Percentiles rank a stretch among this genome's conserved stretches.
These are phyloP conservation scores for Sturnus vulgaris DNA, from an alignment of 2,113 vertebrate species.

Conservation along the genomic window DNA sequence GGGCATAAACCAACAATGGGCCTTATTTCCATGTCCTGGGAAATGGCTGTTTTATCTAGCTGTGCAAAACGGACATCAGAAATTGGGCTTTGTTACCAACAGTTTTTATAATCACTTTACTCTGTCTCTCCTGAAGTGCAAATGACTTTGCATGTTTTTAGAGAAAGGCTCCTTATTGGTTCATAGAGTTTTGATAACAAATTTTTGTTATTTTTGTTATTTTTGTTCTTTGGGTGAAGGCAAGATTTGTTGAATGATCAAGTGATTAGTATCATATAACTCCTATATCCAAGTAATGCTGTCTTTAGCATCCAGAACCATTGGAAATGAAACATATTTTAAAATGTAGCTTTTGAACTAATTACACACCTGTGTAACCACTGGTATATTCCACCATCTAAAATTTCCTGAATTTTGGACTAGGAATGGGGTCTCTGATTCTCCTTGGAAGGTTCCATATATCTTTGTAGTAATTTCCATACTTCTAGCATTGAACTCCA, in stretches of 20 bases:
- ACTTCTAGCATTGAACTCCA: not conserved
- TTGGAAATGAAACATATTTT: conserved; percentile 20
- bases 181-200: not conserved
- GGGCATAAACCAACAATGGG: not conserved
- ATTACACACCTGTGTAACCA: not conserved
- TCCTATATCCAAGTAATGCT: not conserved
- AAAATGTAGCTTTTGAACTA: not conserved
- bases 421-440: not conserved
- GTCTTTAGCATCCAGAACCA: not conserved
- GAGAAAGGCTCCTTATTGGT: not conserved
- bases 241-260: not conserved
- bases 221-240: not conserved
- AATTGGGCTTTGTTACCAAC: not conserved
- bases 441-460: not conserved
- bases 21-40: not conserved
- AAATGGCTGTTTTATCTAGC: not conserved
- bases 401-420: not conserved
- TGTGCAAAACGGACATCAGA: not conserved
- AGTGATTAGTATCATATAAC: not conserved
- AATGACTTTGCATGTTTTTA: not conserved
- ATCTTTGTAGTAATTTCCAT: not conserved
- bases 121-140: not conserved
- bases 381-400: not conserved
- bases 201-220: not conserved
- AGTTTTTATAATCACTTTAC: not conserved